Conservation (phyloP, 1,140 invertebrate species). For the Nasonia vitripennis region DNA sequence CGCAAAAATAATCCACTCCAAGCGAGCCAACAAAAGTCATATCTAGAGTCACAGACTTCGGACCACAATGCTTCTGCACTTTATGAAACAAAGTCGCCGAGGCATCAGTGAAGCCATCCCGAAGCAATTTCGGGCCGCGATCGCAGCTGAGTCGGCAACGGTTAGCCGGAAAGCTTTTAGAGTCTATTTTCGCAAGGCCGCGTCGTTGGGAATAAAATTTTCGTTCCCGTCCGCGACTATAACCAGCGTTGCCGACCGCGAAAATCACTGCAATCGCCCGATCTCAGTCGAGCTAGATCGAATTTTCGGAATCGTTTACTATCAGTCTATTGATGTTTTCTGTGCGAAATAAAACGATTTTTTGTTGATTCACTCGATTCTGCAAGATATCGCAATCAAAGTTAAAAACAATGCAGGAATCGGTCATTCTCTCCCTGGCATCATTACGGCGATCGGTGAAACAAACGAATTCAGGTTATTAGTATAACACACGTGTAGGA, state of each 20-base stretch:
- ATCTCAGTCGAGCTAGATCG: background rate
- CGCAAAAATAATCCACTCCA: no score
- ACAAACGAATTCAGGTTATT: no score
- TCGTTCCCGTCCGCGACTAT: background rate
- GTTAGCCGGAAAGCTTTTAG: slow-evolving; percentile 20
- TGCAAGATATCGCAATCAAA: no score
- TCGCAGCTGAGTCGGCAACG: slow-evolving; percentile 3
- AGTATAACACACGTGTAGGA: no score
- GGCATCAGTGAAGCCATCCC: background rate
- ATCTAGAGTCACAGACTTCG: no score
- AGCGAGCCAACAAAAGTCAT: no score
- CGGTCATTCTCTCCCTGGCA: background rate
- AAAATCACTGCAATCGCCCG: background rate
- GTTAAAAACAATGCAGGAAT: no score
- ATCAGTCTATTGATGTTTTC: background rate
- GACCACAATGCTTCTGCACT: no score
- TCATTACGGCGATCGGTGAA: background rate
- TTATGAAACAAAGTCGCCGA: background rate
- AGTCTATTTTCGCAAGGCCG: background rate
- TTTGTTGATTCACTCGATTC: no score
- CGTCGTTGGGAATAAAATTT: slow-evolving; percentile 11
- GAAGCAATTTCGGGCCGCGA: background rate
- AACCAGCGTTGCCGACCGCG: background rate
- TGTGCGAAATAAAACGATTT: no score
- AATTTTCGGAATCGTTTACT: background rate